Conservation (phyloP, 2,113 vertebrate genomes). For the Hydropotes inermis region DNA sequence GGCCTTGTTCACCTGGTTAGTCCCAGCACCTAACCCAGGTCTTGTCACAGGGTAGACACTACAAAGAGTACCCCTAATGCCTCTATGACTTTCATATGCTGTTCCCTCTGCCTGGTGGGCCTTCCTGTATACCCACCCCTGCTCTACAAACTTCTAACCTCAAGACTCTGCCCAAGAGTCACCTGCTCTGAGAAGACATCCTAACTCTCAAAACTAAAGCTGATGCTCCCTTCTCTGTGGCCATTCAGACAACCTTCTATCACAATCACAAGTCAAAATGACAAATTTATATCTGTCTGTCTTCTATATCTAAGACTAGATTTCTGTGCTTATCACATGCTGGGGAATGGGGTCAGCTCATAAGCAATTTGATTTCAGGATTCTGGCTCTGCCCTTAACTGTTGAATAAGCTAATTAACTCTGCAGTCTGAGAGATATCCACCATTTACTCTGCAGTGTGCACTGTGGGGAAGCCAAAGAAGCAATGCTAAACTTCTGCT, state of each 20-base stretch:
- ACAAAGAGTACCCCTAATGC: neutral
- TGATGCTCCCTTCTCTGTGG: neutral
- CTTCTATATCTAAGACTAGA: neutral
- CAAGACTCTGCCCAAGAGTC: neutral
- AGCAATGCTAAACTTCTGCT: conserved; percentile 6
- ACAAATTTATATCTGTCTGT: neutral
- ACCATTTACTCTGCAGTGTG: neutral
- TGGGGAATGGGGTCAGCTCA: neutral
- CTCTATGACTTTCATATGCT: neutral
- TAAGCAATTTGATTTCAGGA: neutral
- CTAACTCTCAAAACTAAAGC: conserved; percentile 11
- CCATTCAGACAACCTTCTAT: neutral
- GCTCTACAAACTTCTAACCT: conserved; percentile 3
- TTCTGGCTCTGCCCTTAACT: neutral
- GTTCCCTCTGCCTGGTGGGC: neutral
- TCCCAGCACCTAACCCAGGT: neutral
- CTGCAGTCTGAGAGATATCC: conserved; percentile 3
- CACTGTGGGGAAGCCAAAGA: neutral
- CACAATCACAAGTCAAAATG: neutral
- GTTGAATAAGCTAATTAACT: conserved; percentile 30
- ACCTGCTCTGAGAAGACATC: conserved; percentile 4
- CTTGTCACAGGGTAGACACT: neutral
- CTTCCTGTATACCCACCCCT: neutral
- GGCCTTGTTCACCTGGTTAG: neutral
- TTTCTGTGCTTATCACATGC: neutral